Base-by-base conservation (phyloP, 1,140 invertebrate genomes). In the Nasonia longicornis region DNA sequence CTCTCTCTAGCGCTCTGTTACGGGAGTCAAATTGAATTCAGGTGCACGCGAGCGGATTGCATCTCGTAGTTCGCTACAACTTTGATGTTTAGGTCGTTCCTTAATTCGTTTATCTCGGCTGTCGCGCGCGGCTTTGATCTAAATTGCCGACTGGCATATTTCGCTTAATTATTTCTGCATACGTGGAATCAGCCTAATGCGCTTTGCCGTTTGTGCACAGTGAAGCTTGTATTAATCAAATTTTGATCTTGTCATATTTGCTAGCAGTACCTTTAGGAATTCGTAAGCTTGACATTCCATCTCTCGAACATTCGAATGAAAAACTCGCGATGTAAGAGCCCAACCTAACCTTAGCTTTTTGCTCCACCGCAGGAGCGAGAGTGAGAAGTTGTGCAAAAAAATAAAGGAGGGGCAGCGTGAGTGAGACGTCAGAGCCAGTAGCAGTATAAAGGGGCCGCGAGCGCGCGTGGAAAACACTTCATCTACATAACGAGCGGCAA, bases 401-500 rank as follows among this genome's bases (percentile, higher is more conserved):
- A 35, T 35, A 35, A 35, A 35, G 31, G 31, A 3, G 31, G 31
- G 31, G 4, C 31, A 35, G 31, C 31, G 31, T 6, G 22, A 58
- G 72, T 38, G 64, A 10, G 29, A 76, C 35, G 42, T n/a, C 29
- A 64, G 38, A 77, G 16, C 26, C 14, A 58, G 52, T 58, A 58
- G 16, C 16, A 35, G 31, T 35, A 26, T 26, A 58, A 7, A 58
- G 20, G 20, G 16, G 16, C 20, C 52, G 38, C 35, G 16, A 20
- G 52, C 16, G 16, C 38, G 16, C 2, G 52, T 1, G 20, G 52
- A 77, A 66, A 31, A 42, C 76, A 83, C 74, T 77, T 83, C 79
- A 79, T 64, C 75, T 52, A 73, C 38, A 71, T 79, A 74, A 58
- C 73, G 75, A 79, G 45, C 81, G 77, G 82, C 83, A 85, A 85